These are phyloP conservation scores for Yponomeuta evonymella DNA, from an alignment of 2,888 invertebrate genomes.

Conservation along the genomic window DNA sequence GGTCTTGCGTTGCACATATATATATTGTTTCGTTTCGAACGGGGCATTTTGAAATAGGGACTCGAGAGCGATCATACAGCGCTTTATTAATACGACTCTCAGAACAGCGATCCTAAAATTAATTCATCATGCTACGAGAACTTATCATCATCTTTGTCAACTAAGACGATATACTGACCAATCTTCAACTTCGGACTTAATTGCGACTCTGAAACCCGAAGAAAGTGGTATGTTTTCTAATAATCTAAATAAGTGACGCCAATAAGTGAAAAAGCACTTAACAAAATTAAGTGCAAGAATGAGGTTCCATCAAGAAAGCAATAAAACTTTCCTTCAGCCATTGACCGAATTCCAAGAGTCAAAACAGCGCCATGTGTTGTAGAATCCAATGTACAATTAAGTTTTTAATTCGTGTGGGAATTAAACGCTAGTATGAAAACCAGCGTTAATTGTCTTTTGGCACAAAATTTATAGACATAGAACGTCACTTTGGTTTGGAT, in stretches of 20 bases:
- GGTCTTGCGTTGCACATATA: no score
- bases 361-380: neutral
- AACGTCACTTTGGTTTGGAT: neutral
- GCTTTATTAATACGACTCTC: no score
- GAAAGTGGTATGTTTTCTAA: no score
- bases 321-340: neutral
- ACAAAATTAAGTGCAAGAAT: neutral
- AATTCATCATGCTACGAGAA: no score
- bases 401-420: slow-evolving; percentile 12
- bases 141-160: no score
- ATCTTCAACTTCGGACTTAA: no score
- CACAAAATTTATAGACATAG: neutral
- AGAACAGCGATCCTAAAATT: no score
- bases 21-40: no score
- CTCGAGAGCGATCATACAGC: no score
- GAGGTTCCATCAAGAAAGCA: neutral
- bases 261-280: neutral
- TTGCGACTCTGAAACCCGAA: no score
- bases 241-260: neutral
- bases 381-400: neutral
- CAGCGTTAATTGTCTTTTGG: neutral
- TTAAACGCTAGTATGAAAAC: neutral
- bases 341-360: slow-evolving; percentile 5
- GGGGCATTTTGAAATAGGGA: no score
- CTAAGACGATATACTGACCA: no score